A percentile compares a stretch with the other conserved stretches of the same genome.
phyloP scores from a whole-genome alignment of 1,140 invertebrate genomes.

The Meloidogyne exigua region DNA sequence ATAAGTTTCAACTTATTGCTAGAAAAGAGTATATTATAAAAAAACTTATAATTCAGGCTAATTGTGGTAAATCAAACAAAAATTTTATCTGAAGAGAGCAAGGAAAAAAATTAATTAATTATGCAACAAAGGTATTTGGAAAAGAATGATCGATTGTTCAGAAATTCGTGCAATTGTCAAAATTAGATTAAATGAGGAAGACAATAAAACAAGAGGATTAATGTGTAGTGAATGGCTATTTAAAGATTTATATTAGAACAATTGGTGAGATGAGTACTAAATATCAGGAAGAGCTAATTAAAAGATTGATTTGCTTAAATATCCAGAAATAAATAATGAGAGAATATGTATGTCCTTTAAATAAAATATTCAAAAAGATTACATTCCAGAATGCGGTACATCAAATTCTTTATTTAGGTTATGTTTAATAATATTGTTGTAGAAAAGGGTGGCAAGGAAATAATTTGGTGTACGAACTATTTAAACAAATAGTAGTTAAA shows the following conservation, averaged over 20 bases:
- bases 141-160: neutral
- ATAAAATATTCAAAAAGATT: no score
- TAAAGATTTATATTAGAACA: neutral
- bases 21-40: neutral
- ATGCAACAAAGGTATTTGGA: neutral
- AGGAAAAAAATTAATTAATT: neutral
- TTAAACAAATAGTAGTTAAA: neutral
- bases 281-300: neutral
- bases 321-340: no score
- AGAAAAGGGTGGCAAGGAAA: neutral
- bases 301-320: no score
- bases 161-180: neutral
- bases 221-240: neutral
- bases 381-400: neutral
- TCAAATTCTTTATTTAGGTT: neutral
- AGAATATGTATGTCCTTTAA: no score
- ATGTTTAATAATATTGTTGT: neutral
- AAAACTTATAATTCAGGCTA: no score
- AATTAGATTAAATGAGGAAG: neutral
- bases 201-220: no score
- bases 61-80: neutral
- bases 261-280: neutral
- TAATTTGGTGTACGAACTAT: neutral
- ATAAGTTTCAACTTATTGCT: neutral
- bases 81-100: neutral